A percentile compares a stretch with the other conserved stretches of the same genome.
Conservation (phyloP, 2,797 vertebrate species). For the Phalloptychus januarius region DNA sequence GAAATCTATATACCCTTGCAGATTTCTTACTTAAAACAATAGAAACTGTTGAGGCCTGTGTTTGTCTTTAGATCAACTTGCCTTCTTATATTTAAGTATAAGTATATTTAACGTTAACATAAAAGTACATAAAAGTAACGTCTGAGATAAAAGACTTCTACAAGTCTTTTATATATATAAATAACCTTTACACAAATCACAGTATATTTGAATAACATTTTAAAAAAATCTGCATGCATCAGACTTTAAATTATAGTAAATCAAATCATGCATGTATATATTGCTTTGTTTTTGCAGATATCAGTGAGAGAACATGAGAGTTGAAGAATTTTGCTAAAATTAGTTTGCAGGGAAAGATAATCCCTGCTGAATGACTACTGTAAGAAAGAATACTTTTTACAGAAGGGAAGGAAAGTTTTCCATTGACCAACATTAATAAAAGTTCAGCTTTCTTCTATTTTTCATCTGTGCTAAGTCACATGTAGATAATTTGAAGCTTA, state of each 20-base stretch:
- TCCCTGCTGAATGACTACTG: constrained; percentile 82
- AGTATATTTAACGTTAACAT: too few species aligned
- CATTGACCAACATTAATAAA: background rate
- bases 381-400: constrained; percentile 59
- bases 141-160: too few species aligned
- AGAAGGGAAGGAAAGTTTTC: background rate
- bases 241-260: background rate
- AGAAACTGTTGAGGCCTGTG: background rate
- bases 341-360: constrained; percentile 36
- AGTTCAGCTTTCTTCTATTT: background rate
- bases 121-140: too few species aligned
- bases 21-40: background rate
- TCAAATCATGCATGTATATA: background rate
- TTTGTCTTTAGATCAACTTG: background rate
- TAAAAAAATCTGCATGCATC: background rate
- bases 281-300: constrained; percentile 26
- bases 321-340: constrained; percentile 57
- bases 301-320: constrained; percentile 5
- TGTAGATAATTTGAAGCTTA: background rate
- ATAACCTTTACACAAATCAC: background rate
- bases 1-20: background rate
- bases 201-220: background rate
- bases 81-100: background rate
- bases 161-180: background rate
- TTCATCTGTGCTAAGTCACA: background rate